phyloP scores from a whole-genome alignment of 2,797 vertebrate species.

The Enteromius argenteus region DNA sequence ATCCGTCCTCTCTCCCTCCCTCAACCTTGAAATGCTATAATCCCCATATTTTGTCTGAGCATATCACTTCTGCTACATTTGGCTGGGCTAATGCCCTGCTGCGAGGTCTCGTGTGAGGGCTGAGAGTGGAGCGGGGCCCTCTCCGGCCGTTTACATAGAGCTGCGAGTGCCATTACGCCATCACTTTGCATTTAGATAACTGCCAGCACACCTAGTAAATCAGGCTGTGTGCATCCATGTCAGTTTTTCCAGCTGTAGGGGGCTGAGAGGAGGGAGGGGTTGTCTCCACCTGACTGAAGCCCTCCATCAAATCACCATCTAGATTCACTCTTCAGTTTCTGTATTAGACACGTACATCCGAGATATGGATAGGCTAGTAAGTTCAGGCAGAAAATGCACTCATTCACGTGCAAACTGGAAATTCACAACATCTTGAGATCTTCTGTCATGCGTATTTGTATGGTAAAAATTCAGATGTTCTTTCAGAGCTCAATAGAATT shows the following conservation, averaged over 20 bases:
- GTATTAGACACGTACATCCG: neutral
- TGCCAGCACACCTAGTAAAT: constrained; percentile 73
- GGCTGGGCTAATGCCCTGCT: constrained; percentile 32
- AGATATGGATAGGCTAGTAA: neutral
- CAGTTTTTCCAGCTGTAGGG: constrained; percentile 10
- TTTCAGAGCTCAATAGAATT: neutral
- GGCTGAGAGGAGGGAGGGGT: constrained; percentile 21
- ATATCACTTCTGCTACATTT: constrained; percentile 54
- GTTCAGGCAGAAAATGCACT: constrained; percentile 2
- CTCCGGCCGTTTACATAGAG: constrained; percentile 62
- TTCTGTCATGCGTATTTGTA: neutral
- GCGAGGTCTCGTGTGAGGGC: constrained; percentile 8
- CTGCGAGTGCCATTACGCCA: constrained; percentile 77
- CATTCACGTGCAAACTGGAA: neutral
- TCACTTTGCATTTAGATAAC: constrained; percentile 87
- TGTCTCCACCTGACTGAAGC: constrained; percentile 39
- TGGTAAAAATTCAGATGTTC: neutral
- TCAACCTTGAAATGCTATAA: constrained; percentile 45
- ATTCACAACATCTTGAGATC: constrained; percentile 6
- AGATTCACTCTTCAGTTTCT: constrained; percentile 21
- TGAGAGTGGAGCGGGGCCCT: constrained; percentile 10
- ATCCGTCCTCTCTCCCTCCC: constrained; percentile 7
- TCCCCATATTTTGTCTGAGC: constrained; percentile 55
- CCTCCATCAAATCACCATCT: constrained; percentile 37
- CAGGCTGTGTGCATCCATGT: constrained; percentile 60